These are phyloP conservation scores for Drosophila miranda DNA, from an alignment of 1,140 invertebrate species.

Conservation along the genomic window DNA sequence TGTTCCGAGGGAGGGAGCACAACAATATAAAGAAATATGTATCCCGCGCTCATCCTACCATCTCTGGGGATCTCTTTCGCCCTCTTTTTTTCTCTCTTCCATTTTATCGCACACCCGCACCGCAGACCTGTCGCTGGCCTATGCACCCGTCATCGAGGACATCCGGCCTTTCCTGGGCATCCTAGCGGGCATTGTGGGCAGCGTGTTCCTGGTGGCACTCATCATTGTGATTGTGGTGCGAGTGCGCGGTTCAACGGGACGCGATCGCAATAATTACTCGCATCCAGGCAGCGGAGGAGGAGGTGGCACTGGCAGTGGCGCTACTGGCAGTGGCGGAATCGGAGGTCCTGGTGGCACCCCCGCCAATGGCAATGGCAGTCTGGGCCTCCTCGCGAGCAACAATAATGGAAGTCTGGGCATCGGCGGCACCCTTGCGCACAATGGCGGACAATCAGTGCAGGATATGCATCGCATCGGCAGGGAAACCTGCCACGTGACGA, in stretches of 20 bases:
- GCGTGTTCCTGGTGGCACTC: constrained; percentile 87
- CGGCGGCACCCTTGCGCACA: constrained; percentile 68
- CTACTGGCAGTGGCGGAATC: constrained; percentile 9
- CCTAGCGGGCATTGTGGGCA: constrained; percentile 88
- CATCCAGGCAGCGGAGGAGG: constrained; percentile 81
- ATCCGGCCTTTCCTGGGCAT: constrained; percentile 89
- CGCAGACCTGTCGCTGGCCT: constrained; percentile 74
- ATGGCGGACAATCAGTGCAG: constrained; percentile 80
- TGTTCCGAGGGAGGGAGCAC: no score
- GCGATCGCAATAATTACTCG: constrained; percentile 86
- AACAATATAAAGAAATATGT: no score
- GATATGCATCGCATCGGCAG: constrained; percentile 80
- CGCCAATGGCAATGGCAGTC: constrained; percentile 57
- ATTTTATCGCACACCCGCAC: neutral
- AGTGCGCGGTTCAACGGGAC: constrained; percentile 85
- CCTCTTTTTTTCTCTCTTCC: neutral
- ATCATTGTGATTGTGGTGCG: constrained; percentile 89
- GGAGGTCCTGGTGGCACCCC: constrained; percentile 24
- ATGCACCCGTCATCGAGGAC: constrained; percentile 84
- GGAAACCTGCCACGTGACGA: constrained; percentile 83
- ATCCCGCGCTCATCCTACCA: constrained; percentile 54
- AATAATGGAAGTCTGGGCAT: constrained; percentile 65
- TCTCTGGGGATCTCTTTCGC: constrained; percentile 34
- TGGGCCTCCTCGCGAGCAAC: constrained; percentile 41
- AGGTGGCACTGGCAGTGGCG: constrained; percentile 39